Conservation (phyloP, 2,888 invertebrate species). For the Bellardia bayeri region DNA sequence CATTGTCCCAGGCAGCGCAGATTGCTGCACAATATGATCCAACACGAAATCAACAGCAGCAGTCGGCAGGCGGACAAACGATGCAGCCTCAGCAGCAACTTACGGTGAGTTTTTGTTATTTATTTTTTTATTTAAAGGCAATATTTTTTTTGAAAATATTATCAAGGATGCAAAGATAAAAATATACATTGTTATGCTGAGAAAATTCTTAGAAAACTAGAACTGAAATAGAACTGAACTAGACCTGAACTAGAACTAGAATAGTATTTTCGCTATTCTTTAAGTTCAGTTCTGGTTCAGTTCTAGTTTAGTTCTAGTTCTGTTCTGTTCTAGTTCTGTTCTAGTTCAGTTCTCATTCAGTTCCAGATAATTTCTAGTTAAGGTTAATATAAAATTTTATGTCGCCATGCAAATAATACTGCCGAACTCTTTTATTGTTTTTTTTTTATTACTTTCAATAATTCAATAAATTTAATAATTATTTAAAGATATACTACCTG, state of each 20-base stretch:
- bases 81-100: constrained; percentile 72
- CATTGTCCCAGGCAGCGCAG: constrained; percentile 76
- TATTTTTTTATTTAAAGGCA: not conserved
- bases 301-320: constrained; percentile 6
- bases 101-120: constrained; percentile 54
- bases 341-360: not conserved
- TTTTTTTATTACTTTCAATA: too few species aligned
- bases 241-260: too few species aligned
- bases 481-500: too few species aligned
- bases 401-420: too few species aligned
- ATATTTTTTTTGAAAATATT: not conserved
- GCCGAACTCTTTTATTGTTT: too few species aligned
- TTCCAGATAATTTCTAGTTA: not conserved
- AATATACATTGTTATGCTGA: not conserved
- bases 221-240: too few species aligned
- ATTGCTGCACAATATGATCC: constrained; percentile 83
- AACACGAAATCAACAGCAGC: constrained; percentile 77
- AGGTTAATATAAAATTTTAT: too few species aligned
- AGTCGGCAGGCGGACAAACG: constrained; percentile 73
- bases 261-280: too few species aligned
- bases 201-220: too few species aligned
- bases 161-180: not conserved
- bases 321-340: constrained; percentile 1
- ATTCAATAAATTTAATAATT: too few species aligned
- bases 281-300: not conserved